phyloP scores from a whole-genome alignment of 1,140 invertebrate genomes.

The Microplitis mediator region DNA sequence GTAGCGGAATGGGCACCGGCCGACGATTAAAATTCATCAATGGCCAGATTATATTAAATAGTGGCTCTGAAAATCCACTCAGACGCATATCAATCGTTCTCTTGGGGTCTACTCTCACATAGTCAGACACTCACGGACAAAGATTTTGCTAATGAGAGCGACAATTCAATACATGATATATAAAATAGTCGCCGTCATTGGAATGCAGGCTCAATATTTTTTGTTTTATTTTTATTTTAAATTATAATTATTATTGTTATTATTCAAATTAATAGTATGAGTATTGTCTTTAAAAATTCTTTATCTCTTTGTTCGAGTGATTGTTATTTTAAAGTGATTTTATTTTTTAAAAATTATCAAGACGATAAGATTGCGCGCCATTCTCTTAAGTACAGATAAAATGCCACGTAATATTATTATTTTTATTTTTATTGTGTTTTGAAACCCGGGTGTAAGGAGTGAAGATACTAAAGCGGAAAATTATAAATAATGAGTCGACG shows the following conservation, averaged over 20 bases:
- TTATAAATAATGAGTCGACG: conserved; percentile 56
- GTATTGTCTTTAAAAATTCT: too few relatives aligned
- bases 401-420: too few relatives aligned
- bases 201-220: conserved; percentile 40
- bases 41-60: conserved; percentile 37
- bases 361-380: too few relatives aligned
- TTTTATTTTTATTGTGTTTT: conserved; percentile 1
- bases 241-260: too few relatives aligned
- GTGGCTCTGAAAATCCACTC: conserved; percentile 45
- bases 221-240: too few relatives aligned
- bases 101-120: conserved; percentile 21
- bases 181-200: conserved; percentile 38
- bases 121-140: conserved; percentile 36
- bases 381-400: too few relatives aligned
- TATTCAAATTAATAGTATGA: too few relatives aligned
- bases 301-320: too few relatives aligned
- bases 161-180: conserved; percentile 42
- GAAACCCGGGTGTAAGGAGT: too few relatives aligned
- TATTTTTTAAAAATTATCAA: too few relatives aligned
- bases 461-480: conserved; percentile 50
- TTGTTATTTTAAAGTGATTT: too few relatives aligned
- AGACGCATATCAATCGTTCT: conserved; percentile 48
- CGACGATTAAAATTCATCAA: conserved; percentile 49
- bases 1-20: background rate
- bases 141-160: conserved; percentile 50